Base-by-base conservation (phyloP, 2,888 invertebrate genomes). In the Morpho helenor region DNA sequence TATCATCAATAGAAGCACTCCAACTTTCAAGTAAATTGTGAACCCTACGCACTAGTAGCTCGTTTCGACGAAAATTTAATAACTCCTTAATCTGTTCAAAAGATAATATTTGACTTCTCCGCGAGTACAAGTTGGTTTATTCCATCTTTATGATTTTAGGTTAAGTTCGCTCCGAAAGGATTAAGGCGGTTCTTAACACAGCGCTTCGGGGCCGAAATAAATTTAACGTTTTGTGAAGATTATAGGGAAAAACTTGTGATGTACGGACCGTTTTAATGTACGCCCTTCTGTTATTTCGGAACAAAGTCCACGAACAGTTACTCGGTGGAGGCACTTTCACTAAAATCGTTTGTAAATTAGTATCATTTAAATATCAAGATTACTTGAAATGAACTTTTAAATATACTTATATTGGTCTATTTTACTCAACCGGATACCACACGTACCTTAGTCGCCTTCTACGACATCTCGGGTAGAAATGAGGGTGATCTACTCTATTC, bases 111-210 rank as follows among this genome's bases (percentile, higher is more conserved):
- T 84, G 86, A 86, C 78, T 87, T 84, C 82, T 83, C 84, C 75
- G 66, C 66, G 66, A 65, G 82, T 86, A 87, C 83, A 87, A 87
- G 86, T 87, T 85, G 80, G 77, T 79, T 82, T 84, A 82, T 82
- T 84, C 80, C 85, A 79, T 84, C 87, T 90, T 89, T 88, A 89
- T 85, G 84, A 87, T 90, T 86, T 87, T 83, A 82, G 84, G 86
- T 85, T 87, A 85, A 87, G 80, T 88, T 87, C 80, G 79, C 82
- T 82, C 76, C 77, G 78, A 84, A 88, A 88, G 88, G 89, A 90
- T 90, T 89, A 89, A 87, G 80, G 74, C 80, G 77, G 84, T 79
- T 82, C 85, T 88, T 87, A 88, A 89, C 86, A 81, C 84, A 73
- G 74, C 84, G 87, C 87, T 82, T 82, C 79, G 79, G 84, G 85